A percentile compares a stretch with the other conserved stretches of the same genome.
Conservation (phyloP, 2,888 invertebrate genomes). For the Diplolepis rosae region DNA sequence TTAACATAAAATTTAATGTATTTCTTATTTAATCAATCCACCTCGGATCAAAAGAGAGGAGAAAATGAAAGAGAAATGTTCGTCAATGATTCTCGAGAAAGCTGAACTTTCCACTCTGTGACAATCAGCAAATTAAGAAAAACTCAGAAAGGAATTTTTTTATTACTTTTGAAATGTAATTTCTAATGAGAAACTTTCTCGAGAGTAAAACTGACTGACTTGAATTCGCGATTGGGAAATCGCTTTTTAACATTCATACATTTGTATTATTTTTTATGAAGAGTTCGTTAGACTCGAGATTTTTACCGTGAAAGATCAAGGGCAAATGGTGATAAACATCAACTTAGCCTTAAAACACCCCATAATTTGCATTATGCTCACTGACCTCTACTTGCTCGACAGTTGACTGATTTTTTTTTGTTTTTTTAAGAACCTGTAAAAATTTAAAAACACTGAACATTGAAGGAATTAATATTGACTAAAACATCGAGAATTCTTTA, state of each 20-base stretch:
- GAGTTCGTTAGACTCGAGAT: slow-evolving; percentile 3
- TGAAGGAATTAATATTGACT: background rate
- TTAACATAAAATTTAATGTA: too few species aligned
- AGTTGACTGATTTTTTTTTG: background rate
- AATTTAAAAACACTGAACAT: slow-evolving; percentile 5
- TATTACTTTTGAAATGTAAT: too few species aligned
- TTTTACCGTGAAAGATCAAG: background rate
- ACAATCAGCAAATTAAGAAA: slow-evolving; percentile 22
- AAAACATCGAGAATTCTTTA: background rate
- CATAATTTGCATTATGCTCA: slow-evolving; percentile 53
- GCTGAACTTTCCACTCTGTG: background rate
- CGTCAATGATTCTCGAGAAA: slow-evolving; percentile 1
- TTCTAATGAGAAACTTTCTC: background rate
- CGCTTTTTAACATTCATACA: background rate
- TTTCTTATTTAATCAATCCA: too few species aligned
- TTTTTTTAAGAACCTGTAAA: slow-evolving; percentile 19
- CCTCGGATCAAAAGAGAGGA: too few species aligned
- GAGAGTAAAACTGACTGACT: slow-evolving; percentile 6
- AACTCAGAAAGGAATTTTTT: slow-evolving; percentile 5
- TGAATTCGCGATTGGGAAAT: background rate
- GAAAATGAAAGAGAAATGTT: background rate
- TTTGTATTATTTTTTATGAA: background rate
- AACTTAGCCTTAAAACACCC: slow-evolving; percentile 46
- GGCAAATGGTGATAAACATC: slow-evolving; percentile 16
- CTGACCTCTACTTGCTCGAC: slow-evolving; percentile 20